phyloP scores from a whole-genome alignment of 2,797 vertebrate species.

The Cynodonichthys magdalenae region DNA sequence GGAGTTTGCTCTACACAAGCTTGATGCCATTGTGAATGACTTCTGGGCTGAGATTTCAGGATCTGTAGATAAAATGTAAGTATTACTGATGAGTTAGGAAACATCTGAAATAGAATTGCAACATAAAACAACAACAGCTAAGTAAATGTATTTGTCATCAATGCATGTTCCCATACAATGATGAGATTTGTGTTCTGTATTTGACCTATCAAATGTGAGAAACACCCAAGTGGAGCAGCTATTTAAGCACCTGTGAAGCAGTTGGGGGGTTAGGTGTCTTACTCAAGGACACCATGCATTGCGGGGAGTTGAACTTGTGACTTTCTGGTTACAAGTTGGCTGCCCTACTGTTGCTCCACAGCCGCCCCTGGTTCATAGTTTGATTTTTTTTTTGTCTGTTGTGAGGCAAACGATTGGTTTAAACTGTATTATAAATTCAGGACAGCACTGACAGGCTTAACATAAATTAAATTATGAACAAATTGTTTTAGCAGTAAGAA shows the following conservation, averaged over 20 bases:
- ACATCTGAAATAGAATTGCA: background rate
- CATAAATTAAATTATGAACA: background rate
- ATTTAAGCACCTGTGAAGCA: too few species aligned
- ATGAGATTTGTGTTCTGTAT: too few species aligned
- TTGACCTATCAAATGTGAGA: too few species aligned
- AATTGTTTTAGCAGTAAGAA: background rate
- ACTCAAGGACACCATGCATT: too few species aligned
- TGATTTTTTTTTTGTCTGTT: background rate
- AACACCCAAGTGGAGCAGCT: too few species aligned
- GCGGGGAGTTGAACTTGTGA: too few species aligned
- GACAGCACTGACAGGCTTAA: background rate
- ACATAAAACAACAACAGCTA: background rate
- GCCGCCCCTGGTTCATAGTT: background rate
- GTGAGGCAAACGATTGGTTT: background rate
- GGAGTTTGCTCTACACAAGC: constrained; percentile 98
- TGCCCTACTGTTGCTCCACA: too few species aligned
- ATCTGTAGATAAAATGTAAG: constrained; percentile 99
- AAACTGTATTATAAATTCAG: background rate
- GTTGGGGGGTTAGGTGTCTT: too few species aligned
- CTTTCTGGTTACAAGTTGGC: too few species aligned
- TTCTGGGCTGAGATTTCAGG: constrained; percentile 99
- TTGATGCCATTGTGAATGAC: constrained; percentile 97
- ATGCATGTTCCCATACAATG: too few species aligned
- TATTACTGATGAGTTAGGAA: constrained; percentile 3
- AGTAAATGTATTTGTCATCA: too few species aligned